These are phyloP conservation scores for Porites evermanni DNA, from an alignment of 92 coral and sea anemone species.

Conservation along the genomic window DNA sequence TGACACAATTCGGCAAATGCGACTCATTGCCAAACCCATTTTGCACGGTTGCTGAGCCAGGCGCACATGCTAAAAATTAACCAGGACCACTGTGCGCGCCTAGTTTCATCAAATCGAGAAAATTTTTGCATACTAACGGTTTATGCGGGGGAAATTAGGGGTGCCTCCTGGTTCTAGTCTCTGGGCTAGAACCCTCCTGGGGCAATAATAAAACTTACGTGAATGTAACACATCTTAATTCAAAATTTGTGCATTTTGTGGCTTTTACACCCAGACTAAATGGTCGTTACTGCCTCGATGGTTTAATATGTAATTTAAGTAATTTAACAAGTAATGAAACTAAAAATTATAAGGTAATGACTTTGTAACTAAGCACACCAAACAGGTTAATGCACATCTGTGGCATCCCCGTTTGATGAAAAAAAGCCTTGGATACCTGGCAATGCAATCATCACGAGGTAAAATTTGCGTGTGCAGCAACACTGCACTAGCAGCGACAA, in stretches of 20 bases:
- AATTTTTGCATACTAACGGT: no score
- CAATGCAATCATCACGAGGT: slow-evolving; percentile 28
- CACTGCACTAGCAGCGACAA: slow-evolving; percentile 31
- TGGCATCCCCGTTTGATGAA: background rate
- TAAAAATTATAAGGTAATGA: slow-evolving; percentile 7
- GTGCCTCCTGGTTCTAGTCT: no score
- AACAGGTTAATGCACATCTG: slow-evolving; percentile 23
- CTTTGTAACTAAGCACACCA: slow-evolving; percentile 9
- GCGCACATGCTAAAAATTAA: no score
- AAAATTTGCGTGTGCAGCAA: slow-evolving; percentile 28
- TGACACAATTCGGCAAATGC: no score
- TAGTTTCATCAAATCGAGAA: no score
- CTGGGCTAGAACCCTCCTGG: no score
- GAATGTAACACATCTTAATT: slow-evolving; percentile 22
- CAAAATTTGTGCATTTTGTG: slow-evolving; percentile 17
- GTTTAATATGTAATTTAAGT: slow-evolving; percentile 8
- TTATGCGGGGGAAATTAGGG: no score
- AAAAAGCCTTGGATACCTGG: slow-evolving; percentile 24
- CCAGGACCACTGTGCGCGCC: no score
- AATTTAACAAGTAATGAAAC: slow-evolving; percentile 7
- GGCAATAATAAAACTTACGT: slow-evolving; percentile 20
- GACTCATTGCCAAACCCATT: no score
- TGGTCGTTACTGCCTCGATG: slow-evolving; percentile 15
- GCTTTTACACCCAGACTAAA: slow-evolving; percentile 13
- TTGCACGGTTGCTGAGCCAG: no score